Evolutionary conservation across 1,140 invertebrate genomes (phyloP).

Genomic region (Nautilus pompilius): DNA sequence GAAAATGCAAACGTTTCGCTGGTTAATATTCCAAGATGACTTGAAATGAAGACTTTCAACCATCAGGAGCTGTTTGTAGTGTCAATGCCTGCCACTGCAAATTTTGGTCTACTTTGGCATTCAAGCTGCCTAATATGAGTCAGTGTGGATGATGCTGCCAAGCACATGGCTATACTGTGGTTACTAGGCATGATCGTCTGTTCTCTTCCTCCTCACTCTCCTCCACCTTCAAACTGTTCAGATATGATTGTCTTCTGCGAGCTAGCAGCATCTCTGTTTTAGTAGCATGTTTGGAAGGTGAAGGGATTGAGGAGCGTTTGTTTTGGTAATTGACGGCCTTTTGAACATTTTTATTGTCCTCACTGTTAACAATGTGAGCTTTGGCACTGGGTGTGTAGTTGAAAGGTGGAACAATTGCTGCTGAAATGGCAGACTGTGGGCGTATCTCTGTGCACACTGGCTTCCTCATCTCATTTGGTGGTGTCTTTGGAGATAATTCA

Average conservation of each 20-base stretch:
- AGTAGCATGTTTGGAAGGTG: slow-evolving; percentile 31
- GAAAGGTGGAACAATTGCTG: slow-evolving; percentile 59
- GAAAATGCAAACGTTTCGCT: too few species aligned
- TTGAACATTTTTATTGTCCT: background rate
- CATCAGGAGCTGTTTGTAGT: too few species aligned
- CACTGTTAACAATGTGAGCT: slow-evolving; percentile 2
- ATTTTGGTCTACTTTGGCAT: too few species aligned
- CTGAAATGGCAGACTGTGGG: slow-evolving; percentile 42
- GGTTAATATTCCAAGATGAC: too few species aligned
- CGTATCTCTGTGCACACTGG: background rate
- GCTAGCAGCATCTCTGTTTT: slow-evolving; percentile 55
- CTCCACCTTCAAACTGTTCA: slow-evolving; percentile 26
- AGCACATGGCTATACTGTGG: slow-evolving; percentile 25
- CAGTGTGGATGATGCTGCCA: too few species aligned
- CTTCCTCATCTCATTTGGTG: background rate
- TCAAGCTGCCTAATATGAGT: too few species aligned
- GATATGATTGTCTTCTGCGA: slow-evolving; percentile 32
- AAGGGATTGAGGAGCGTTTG: slow-evolving; percentile 5
- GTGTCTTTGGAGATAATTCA: too few species aligned
- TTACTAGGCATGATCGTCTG: slow-evolving; percentile 17
- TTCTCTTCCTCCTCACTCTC: slow-evolving; percentile 12
- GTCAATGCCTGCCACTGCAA: too few species aligned
- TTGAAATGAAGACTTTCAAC: too few species aligned
- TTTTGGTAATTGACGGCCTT: background rate
- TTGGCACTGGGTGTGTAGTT: slow-evolving; percentile 57